A percentile compares a stretch with the other conserved stretches of the same genome.
Evolutionary conservation across 2,888 invertebrate genomes (phyloP).

Genomic region (Tipula confusa): DNA sequence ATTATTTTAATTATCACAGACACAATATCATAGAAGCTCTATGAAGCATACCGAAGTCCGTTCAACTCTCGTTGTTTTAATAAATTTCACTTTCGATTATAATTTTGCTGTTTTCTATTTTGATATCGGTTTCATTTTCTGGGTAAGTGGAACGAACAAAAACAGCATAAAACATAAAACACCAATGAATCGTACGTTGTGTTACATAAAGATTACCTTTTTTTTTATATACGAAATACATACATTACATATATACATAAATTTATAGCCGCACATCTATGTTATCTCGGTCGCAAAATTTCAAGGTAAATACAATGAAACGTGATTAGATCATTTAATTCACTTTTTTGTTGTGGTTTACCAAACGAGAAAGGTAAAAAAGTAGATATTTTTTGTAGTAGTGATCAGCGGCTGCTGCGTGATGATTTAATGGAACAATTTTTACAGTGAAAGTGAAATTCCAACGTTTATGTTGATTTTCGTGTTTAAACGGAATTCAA

Average conservation of each 20-base stretch:
- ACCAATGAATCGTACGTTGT: neutral
- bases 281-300: neutral
- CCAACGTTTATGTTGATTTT: no score
- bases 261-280: no score
- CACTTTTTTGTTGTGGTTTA: neutral
- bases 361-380: neutral
- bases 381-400: neutral
- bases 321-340: neutral
- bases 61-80: neutral
- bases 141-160: neutral
- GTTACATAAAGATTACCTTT: neutral
- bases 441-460: neutral
- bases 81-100: neutral
- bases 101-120: neutral
- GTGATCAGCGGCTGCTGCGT: neutral
- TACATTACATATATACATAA: no score
- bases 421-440: neutral
- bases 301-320: neutral
- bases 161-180: neutral
- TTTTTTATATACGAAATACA: neutral
- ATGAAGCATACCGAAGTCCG: neutral
- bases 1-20: neutral
- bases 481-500: no score
- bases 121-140: neutral
- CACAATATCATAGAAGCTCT: neutral